Base-by-base conservation (phyloP, 2,797 vertebrate genomes). In the Tenualosa thibaudeaui region DNA sequence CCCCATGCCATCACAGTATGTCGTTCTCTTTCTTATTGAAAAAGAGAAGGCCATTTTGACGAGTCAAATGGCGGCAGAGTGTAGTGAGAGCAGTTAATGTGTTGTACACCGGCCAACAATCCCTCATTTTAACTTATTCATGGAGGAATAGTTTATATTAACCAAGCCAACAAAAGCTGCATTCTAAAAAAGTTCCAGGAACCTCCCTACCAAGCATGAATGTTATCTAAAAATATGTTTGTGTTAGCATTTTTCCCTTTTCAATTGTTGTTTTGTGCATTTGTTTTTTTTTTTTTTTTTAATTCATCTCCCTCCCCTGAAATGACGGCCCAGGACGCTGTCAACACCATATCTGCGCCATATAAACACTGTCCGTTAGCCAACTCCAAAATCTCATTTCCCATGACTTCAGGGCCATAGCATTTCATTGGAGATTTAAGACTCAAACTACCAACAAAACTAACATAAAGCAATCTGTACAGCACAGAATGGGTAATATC, bases 331-430 rank as follows among this genome's bases (percentile, higher is more conserved):
- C 84, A 84, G 84, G 86, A 87, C 85, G 68, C 89, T 91, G 87
- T 92, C 88, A 91, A 92, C 85, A 89, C 65, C 81, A 83, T 88
- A 90, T 84, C 88, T 93, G 90, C 83, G 22, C 89, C 86, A 84
- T 90, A 92, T 94, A 94, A 88, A 75, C 89, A 94, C 93, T 91
- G 91, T 60, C 90, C 89, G 89, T 87, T 92, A 89, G 90, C 88
- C 90, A 81, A 83, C 87, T 90, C 92, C 93, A 86, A 90, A 86
- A 78, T 78, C 83, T 87, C 87, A 92, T 92, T 93, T 95, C 92
- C 89, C 90, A 89, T 86, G 89, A 92, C 86, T 90, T 92, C 88
- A 89, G 92, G 82, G 60, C 91, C 46, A 53, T 89, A 91, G 86
- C 88, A 90, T 91, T 91, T 94, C 91, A 89, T 92, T 83, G 71